Base-by-base conservation (phyloP, 2,888 invertebrate species). In the Coelinius sp. region DNA sequence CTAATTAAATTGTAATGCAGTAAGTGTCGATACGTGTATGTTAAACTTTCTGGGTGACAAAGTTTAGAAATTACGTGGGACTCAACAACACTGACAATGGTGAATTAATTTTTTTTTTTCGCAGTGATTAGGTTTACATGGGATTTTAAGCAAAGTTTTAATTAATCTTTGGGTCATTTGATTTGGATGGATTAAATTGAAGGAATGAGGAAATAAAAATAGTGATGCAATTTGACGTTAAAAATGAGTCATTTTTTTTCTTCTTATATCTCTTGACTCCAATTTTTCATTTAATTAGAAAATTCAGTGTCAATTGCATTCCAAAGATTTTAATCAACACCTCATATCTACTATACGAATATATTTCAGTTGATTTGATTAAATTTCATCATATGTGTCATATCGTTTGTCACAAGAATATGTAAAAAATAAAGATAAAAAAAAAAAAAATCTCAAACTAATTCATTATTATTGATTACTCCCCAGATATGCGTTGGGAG, bases 401-500 rank as follows among this genome's bases (percentile, higher is more conserved):
- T 10, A 38, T 38, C 10, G 38, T 1, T n/a, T n/a, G n/a, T n/a
- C n/a, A n/a, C n/a, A n/a, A n/a, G n/a, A n/a, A n/a, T n/a, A n/a
- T n/a, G n/a, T n/a, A n/a, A n/a, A n/a, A 14, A n/a, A 14, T 24
- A 8, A 62, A 10, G 25, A 38, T 52, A 63, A 1, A 10, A 14
- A 20, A 62, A n/a, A 8, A 17, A n/a, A 63, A 41, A n/a, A 46
- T 52, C 27, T 22, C 46, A 22, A 52, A 12, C 20, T 49, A 27
- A 41, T 41, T 20, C 22, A 38, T 46, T 59, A 59, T 20, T 62
- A 59, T 44, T 70, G 70, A 71, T 44, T 59, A 75, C 46, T 88
- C 88, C 70, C 4, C 85, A 91, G 91, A 88, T 90, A 81, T 91
- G 90, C 89, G 89, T 91, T 74, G 88, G 89, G 79, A 90, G 90